A percentile compares a stretch with the other conserved stretches of the same genome.
Conservation (phyloP, 2,797 vertebrate species). For the Paguma larvata region DNA sequence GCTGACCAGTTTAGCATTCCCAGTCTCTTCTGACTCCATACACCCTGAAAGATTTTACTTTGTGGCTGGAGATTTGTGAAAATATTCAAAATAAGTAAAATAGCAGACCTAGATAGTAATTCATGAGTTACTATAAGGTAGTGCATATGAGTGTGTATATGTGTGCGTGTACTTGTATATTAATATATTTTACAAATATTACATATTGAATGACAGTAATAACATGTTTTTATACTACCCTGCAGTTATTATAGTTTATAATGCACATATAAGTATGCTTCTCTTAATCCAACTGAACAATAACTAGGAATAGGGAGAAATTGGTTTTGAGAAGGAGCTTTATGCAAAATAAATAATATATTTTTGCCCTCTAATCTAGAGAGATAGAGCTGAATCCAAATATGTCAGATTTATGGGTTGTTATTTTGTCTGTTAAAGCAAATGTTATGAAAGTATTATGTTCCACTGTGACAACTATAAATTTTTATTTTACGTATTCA, state of each 20-base stretch:
- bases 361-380: not conserved
- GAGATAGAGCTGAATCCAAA: not conserved
- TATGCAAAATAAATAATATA: not conserved
- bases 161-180: not conserved
- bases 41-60: not conserved
- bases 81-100: conserved; percentile 55
- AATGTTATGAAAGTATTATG: not conserved
- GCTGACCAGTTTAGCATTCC: conserved; percentile 5
- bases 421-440: conserved; percentile 38
- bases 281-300: not conserved
- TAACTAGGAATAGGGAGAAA: conserved; percentile 37
- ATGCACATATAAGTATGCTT: not conserved
- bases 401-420: not conserved
- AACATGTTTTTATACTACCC: not conserved
- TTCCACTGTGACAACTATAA: not conserved
- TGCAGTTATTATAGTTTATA: not conserved
- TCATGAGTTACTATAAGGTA: not conserved
- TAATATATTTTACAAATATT: conserved; percentile 32
- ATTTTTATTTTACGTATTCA: not conserved
- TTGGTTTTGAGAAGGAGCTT: not conserved
- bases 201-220: not conserved
- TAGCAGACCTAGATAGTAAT: not conserved
- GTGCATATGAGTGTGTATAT: not conserved
- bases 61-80: conserved; percentile 44
- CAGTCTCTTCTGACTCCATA: not conserved